Percentiles rank a stretch among this genome's conserved stretches.
phyloP scores from a whole-genome alignment of 2,888 invertebrate species.

The Chymomyza caudatula region DNA sequence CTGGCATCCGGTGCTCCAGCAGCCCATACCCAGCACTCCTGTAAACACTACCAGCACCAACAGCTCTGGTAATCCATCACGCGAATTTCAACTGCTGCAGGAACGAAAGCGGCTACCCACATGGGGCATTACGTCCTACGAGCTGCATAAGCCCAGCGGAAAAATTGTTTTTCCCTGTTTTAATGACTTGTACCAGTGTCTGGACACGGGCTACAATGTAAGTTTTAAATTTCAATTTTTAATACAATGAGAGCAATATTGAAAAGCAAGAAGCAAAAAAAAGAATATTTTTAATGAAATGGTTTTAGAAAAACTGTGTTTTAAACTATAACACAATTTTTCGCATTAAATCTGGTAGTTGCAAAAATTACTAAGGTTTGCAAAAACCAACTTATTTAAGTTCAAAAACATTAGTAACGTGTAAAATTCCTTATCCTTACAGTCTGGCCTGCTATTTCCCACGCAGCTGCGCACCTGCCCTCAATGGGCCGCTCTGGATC shows the following conservation, averaged over 20 bases:
- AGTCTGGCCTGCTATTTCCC: constrained; percentile 82
- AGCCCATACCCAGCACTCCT: constrained; percentile 84
- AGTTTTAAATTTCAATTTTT: constrained; percentile 47
- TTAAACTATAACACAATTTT: too few relatives aligned
- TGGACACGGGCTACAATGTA: constrained; percentile 85
- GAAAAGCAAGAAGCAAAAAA: background rate
- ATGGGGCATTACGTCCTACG: constrained; percentile 96
- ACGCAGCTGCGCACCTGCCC: constrained; percentile 82
- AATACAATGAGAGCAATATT: background rate
- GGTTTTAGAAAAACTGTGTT: too few relatives aligned
- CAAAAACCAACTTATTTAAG: too few relatives aligned
- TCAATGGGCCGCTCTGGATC: constrained; percentile 86
- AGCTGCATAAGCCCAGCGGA: constrained; percentile 88
- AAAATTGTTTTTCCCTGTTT: constrained; percentile 94
- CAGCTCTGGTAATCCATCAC: constrained; percentile 80
- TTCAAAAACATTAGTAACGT: too few relatives aligned
- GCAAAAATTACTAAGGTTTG: too few relatives aligned
- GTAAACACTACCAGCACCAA: constrained; percentile 34
- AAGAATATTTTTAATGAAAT: too few relatives aligned
- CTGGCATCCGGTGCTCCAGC: constrained; percentile 91
- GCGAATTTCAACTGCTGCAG: constrained; percentile 93
- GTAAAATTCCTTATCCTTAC: constrained; percentile 5
- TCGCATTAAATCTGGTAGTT: too few relatives aligned
- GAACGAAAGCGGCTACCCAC: constrained; percentile 94
- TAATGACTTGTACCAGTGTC: constrained; percentile 91